Evolutionary conservation across 2,888 invertebrate genomes (phyloP).

Genomic region (Blastobasis lacticolella): DNA sequence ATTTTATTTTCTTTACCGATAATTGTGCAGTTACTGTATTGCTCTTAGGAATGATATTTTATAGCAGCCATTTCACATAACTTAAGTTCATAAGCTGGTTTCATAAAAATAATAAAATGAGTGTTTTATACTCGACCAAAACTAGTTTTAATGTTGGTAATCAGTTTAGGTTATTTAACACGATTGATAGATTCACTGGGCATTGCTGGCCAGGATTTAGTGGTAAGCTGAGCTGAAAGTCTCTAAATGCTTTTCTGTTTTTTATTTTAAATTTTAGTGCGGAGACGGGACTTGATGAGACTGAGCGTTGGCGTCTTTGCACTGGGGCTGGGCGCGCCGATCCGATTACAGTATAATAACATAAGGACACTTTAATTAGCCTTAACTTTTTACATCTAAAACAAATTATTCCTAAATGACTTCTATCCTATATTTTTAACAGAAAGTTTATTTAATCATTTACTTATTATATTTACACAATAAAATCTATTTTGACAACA

Average conservation of each 20-base stretch:
- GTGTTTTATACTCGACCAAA: too few species aligned
- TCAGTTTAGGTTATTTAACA: too few species aligned
- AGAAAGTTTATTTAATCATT: slow-evolving; percentile 42
- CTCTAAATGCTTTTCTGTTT: background rate
- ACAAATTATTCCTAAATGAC: slow-evolving; percentile 3
- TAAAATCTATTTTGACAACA: slow-evolving; percentile 46
- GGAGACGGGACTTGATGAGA: slow-evolving; percentile 52
- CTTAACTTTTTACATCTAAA: slow-evolving; percentile 23
- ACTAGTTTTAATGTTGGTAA: too few species aligned
- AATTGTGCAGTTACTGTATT: too few species aligned
- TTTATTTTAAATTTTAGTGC: slow-evolving; percentile 46
- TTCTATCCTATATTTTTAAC: slow-evolving; percentile 42
- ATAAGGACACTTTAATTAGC: slow-evolving; percentile 21
- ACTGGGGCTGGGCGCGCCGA: slow-evolving; percentile 59
- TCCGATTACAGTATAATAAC: slow-evolving; percentile 64
- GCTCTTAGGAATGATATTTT: too few species aligned
- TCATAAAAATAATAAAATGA: too few species aligned
- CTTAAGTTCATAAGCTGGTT: too few species aligned
- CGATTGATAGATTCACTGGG: too few species aligned
- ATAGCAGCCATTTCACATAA: too few species aligned
- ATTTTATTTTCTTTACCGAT: too few species aligned
- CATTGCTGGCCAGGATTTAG: too few species aligned
- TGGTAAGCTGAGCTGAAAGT: background rate
- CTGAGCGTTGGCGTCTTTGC: slow-evolving; percentile 67
- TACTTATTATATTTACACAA: background rate